phyloP scores from a whole-genome alignment of 2,888 invertebrate species.

The Muscina levida region DNA sequence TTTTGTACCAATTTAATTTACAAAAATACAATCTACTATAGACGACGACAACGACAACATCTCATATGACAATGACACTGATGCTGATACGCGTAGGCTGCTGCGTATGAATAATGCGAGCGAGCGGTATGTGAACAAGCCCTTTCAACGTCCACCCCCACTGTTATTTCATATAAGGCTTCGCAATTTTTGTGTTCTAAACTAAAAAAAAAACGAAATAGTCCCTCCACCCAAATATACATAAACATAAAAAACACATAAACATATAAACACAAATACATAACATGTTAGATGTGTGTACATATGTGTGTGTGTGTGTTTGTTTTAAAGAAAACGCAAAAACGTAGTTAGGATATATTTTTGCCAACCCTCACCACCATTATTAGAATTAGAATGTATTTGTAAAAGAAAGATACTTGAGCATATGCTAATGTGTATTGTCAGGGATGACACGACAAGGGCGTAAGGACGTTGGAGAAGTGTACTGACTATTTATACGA shows the following conservation, averaged over 20 bases:
- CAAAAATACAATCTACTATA: too few relatives aligned
- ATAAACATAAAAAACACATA: constrained; percentile 6
- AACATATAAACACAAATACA: background rate
- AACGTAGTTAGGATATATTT: constrained; percentile 31
- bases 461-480: constrained; percentile 26
- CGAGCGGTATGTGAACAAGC: background rate
- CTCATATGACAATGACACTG: background rate
- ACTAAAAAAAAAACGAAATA: background rate
- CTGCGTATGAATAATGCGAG: constrained; percentile 8
- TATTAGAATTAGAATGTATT: too few relatives aligned
- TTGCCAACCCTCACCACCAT: constrained; percentile 63
- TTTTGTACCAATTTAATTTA: constrained; percentile 59
- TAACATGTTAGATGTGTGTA: background rate
- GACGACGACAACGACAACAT: constrained; percentile 25
- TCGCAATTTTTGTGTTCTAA: constrained; percentile 7
- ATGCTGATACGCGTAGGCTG: background rate
- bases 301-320: constrained; percentile 6
- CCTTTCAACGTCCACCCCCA: background rate
- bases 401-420: too few relatives aligned
- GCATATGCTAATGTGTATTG: background rate
- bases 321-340: constrained; percentile 25
- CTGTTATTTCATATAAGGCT: background rate
- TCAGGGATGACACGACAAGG: too few relatives aligned
- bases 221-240: background rate
- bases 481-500: too few relatives aligned